A percentile compares a stretch with the other conserved stretches of the same genome.
Conservation (phyloP, 2,888 invertebrate genomes). For the Empis livida region DNA sequence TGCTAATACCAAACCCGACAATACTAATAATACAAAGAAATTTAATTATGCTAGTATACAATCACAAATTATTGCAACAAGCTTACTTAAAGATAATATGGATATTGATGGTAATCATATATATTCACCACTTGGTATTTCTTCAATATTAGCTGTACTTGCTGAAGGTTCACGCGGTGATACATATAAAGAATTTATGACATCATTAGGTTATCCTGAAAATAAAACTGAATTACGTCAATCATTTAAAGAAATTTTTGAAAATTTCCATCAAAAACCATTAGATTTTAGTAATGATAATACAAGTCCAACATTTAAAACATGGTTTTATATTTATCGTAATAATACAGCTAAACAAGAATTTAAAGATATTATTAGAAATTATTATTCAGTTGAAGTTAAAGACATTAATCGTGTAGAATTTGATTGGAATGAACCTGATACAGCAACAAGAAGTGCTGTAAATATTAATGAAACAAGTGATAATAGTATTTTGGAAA, state of each 20-base stretch:
- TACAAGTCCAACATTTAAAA: conserved; percentile 46
- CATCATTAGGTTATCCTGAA: conserved; percentile 43
- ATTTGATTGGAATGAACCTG: conserved; percentile 26
- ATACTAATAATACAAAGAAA: background rate
- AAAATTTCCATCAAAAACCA: conserved; percentile 19
- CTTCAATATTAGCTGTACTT: conserved; percentile 47
- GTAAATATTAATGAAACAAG: background rate
- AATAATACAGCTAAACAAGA: conserved; percentile 48
- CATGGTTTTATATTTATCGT: conserved; percentile 54
- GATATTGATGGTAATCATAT: conserved; percentile 42
- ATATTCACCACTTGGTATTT: conserved; percentile 51
- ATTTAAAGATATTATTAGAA: conserved; percentile 43
- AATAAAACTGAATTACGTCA: conserved; percentile 29
- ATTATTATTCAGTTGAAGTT: conserved; percentile 49
- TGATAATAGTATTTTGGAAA: background rate
- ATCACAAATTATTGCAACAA: conserved; percentile 30
- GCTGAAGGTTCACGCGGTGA: conserved; percentile 49
- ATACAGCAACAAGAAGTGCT: conserved; percentile 10
- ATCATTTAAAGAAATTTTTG: conserved; percentile 22
- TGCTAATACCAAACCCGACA: background rate
- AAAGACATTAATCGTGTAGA: conserved; percentile 34
- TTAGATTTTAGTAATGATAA: conserved; percentile 15
- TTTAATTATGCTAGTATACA: conserved; percentile 24
- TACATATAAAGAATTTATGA: conserved; percentile 43
- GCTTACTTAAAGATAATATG: conserved; percentile 28